Evolutionary conservation across 92 coral and sea anemone genomes (phyloP).

Genomic region (Scolanthus callimorphus): DNA sequence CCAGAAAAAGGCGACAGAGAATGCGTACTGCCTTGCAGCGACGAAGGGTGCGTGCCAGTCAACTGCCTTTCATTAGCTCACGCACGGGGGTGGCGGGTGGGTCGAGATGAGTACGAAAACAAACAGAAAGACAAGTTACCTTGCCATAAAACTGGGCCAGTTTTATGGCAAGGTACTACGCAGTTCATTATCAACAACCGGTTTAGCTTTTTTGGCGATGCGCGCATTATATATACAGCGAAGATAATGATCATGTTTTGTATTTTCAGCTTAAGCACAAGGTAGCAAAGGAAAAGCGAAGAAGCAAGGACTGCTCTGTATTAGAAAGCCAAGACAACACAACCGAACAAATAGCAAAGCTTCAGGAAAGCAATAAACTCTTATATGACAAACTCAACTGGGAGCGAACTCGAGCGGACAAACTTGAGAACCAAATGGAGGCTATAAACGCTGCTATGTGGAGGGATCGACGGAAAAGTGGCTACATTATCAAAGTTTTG

Average conservation of each 20-base stretch:
- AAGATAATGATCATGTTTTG: not conserved
- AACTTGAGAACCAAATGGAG: conserved; percentile 66
- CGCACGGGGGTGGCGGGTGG: too few relatives aligned
- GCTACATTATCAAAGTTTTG: conserved; percentile 61
- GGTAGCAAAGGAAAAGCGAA: conserved; percentile 31
- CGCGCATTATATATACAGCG: too few relatives aligned
- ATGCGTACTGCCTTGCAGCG: too few relatives aligned
- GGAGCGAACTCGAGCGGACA: conserved; percentile 69
- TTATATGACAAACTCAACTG: conserved; percentile 54
- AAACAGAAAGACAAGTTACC: too few relatives aligned
- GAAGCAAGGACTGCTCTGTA: conserved; percentile 13
- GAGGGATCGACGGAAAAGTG: conserved; percentile 75
- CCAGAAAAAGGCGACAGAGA: too few relatives aligned
- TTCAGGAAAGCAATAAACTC: conserved; percentile 70
- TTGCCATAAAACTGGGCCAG: too few relatives aligned
- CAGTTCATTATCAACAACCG: too few relatives aligned
- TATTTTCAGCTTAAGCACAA: conserved; percentile 47
- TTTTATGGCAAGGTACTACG: too few relatives aligned
- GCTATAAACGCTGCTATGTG: conserved; percentile 46
- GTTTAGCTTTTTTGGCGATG: too few relatives aligned
- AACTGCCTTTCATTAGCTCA: too few relatives aligned
- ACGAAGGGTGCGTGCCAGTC: too few relatives aligned
- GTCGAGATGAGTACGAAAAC: too few relatives aligned
- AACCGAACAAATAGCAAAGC: conserved; percentile 37
- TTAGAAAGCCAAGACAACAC: conserved; percentile 21